These are phyloP conservation scores for Drosophila orena DNA, from an alignment of 1,140 invertebrate species.

Conservation along the genomic window DNA sequence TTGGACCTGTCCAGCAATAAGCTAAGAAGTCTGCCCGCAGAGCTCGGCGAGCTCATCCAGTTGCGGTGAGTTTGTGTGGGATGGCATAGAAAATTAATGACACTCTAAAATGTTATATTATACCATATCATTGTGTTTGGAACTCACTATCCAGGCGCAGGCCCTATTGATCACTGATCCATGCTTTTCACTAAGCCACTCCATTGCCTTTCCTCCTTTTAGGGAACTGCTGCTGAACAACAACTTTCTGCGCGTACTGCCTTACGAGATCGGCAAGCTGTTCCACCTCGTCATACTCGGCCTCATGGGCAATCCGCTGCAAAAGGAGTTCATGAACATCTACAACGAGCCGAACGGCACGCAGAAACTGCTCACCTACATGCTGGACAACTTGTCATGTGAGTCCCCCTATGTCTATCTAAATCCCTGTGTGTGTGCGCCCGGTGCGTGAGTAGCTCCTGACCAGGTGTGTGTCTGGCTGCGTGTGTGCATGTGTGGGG, in stretches of 20 bases:
- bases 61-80: slow-evolving; percentile 88
- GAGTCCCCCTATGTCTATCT: slow-evolving; percentile 83
- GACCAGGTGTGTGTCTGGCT: slow-evolving; percentile 14
- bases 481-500: slow-evolving; percentile 31
- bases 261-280: slow-evolving; percentile 98
- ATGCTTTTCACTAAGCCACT: slow-evolving; percentile 6
- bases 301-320: slow-evolving; percentile 96
- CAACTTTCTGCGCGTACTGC: slow-evolving; percentile 96
- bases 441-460: slow-evolving; percentile 48
- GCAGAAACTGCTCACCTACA: slow-evolving; percentile 95
- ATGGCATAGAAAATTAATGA: no score
- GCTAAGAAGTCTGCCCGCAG: slow-evolving; percentile 95
- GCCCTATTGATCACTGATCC: slow-evolving; percentile 6
- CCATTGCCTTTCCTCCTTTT: slow-evolving; percentile 73
- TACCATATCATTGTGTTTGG: background rate
- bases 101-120: no score
- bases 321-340: slow-evolving; percentile 95
- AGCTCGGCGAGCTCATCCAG: slow-evolving; percentile 97
- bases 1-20: slow-evolving; percentile 98
- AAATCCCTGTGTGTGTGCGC: slow-evolving; percentile 4
- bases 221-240: slow-evolving; percentile 97
- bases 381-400: slow-evolving; percentile 98
- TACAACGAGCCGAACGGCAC: slow-evolving; percentile 97
- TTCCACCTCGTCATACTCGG: slow-evolving; percentile 97
- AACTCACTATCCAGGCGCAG: background rate